Conservation (phyloP, 2,113 vertebrate genomes). For the Tretioscincus oriximinensis region DNA sequence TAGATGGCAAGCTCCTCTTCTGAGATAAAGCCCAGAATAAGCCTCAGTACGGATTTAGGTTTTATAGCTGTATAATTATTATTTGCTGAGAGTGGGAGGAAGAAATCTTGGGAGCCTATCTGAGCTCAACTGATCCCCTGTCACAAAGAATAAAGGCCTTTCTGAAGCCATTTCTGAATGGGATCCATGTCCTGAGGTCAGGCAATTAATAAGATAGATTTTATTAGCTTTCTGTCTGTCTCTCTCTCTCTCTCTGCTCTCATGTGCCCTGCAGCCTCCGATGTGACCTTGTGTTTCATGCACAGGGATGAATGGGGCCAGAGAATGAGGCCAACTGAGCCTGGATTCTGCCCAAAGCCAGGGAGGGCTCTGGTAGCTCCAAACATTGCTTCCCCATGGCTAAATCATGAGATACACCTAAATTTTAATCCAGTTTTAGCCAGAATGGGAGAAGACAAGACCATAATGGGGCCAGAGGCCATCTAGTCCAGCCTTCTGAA, state of each 20-base stretch:
- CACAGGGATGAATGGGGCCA: background rate
- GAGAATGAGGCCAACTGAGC: no score
- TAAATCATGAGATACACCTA: no score
- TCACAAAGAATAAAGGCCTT: conserved; percentile 10
- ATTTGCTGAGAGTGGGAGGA: background rate
- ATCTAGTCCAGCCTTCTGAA: no score
- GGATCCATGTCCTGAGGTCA: conserved; percentile 53
- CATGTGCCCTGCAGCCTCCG: background rate
- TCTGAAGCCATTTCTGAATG: background rate
- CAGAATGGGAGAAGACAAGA: no score
- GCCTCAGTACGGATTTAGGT: background rate
- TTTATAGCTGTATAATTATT: background rate
- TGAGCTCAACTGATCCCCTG: conserved; percentile 27
- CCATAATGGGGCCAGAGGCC: no score
- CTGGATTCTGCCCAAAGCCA: no score
- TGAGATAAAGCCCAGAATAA: no score
- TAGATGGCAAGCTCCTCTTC: no score
- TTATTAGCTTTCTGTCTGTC: conserved; percentile 25
- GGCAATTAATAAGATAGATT: conserved; percentile 53
- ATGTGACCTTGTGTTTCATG: conserved; percentile 54
- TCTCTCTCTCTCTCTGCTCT: conserved; percentile 33
- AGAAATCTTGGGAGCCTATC: conserved; percentile 1
- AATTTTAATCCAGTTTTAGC: no score
- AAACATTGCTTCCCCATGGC: no score
- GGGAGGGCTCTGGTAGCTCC: no score